A percentile compares a stretch with the other conserved stretches of the same genome.
phyloP scores from a whole-genome alignment of 2,113 vertebrate genomes.

The Raphicerus campestris region DNA sequence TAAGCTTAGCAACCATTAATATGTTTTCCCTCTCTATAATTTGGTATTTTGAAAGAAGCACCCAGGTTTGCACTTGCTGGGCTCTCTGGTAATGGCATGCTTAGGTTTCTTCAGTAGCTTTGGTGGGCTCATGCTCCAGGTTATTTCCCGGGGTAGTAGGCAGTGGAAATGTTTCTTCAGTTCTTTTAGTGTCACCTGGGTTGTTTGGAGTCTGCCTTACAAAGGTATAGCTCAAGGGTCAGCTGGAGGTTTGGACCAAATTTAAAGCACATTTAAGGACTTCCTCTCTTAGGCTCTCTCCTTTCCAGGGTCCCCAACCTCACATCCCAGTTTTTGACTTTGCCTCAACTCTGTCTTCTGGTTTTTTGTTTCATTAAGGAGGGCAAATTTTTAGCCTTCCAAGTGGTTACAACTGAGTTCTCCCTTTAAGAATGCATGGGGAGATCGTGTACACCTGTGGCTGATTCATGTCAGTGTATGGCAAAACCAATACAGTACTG shows the following conservation, averaged over 20 bases:
- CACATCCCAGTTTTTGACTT: constrained; percentile 7
- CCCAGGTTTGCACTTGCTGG: neutral
- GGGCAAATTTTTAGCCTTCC: neutral
- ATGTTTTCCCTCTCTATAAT: neutral
- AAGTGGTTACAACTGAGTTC: neutral
- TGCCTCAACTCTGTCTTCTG: neutral
- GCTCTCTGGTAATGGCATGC: neutral
- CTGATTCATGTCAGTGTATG: too few species aligned
- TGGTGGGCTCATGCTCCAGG: neutral
- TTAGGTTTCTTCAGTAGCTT: neutral
- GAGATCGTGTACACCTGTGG: too few species aligned
- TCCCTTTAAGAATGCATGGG: too few species aligned
- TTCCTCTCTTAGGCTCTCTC: neutral
- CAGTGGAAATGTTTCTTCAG: neutral
- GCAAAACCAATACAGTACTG: too few species aligned
- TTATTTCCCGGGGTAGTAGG: neutral
- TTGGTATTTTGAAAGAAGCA: neutral
- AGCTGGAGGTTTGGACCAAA: neutral
- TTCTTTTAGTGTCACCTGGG: neutral
- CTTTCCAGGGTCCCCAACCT: neutral
- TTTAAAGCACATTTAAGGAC: neutral
- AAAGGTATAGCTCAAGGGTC: neutral
- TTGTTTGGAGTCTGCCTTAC: neutral
- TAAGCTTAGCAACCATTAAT: neutral
- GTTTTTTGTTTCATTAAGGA: neutral